A percentile compares a stretch with the other conserved stretches of the same genome.
Evolutionary conservation across 2,888 invertebrate species (phyloP).

Genomic region (Apomyelois bistriatella): DNA sequence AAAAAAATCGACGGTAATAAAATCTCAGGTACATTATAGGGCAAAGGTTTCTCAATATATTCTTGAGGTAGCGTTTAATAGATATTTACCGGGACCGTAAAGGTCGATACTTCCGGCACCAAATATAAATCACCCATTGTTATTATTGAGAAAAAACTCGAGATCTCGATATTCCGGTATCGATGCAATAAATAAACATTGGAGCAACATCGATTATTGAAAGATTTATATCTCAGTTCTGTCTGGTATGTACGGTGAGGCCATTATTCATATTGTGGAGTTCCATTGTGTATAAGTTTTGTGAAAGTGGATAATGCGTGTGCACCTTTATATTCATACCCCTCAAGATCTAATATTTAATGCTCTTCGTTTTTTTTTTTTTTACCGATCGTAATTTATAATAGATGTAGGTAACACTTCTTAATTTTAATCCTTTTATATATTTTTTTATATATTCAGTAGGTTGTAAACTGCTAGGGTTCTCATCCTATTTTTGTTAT

Average conservation of each 20-base stretch:
- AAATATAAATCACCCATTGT: constrained; percentile 69
- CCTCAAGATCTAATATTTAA: neutral
- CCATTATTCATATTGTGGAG: constrained; percentile 63
- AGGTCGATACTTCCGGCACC: constrained; percentile 23
- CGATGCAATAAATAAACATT: constrained; percentile 70
- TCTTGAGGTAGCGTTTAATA: constrained; percentile 13
- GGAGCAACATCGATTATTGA: constrained; percentile 66
- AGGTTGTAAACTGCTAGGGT: too few species aligned
- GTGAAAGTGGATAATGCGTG: constrained; percentile 34
- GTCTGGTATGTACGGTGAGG: constrained; percentile 53
- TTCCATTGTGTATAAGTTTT: constrained; percentile 56
- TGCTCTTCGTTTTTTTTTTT: too few species aligned
- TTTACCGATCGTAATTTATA: too few species aligned
- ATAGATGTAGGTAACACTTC: too few species aligned
- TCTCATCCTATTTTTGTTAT: too few species aligned
- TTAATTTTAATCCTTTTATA: too few species aligned
- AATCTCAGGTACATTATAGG: constrained; percentile 2
- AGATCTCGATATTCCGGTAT: constrained; percentile 52
- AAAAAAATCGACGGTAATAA: neutral
- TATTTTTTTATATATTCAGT: too few species aligned
- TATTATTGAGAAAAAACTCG: constrained; percentile 49
- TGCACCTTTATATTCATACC: constrained; percentile 1
- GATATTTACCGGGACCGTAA: constrained; percentile 19
- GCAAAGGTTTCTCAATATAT: constrained; percentile 11
- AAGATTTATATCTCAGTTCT: constrained; percentile 71